phyloP scores from a whole-genome alignment of 2,888 invertebrate species.

The Ormyrus rosae region DNA sequence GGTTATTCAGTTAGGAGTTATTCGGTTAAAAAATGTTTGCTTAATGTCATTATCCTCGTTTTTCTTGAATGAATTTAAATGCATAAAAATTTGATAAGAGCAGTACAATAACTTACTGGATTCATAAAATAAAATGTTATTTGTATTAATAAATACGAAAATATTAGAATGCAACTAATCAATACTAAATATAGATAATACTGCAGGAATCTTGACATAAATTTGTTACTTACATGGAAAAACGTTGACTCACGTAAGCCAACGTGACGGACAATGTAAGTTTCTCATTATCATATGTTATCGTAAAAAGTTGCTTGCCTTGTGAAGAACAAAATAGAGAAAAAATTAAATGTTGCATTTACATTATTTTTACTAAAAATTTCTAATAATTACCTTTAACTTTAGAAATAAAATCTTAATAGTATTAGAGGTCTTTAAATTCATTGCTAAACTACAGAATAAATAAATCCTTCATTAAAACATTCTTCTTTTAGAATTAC shows the following conservation, averaged over 20 bases:
- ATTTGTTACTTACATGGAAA: slow-evolving; percentile 23
- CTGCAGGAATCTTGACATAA: slow-evolving; percentile 32
- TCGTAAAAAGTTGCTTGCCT: slow-evolving; percentile 28
- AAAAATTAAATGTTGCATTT: too few species aligned
- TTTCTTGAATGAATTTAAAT: slow-evolving; percentile 9
- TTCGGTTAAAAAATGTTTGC: slow-evolving; percentile 28
- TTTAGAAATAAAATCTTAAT: too few species aligned
- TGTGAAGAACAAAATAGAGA: neutral
- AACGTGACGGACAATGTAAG: slow-evolving; percentile 28
- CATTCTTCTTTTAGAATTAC: too few species aligned
- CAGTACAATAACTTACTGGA: too few species aligned
- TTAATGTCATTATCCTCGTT: slow-evolving; percentile 45
- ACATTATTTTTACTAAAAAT: too few species aligned
- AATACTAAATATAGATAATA: slow-evolving; percentile 6
- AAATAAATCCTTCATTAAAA: too few species aligned
- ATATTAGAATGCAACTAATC: neutral
- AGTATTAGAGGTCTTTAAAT: too few species aligned
- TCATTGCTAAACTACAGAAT: too few species aligned
- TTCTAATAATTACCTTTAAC: too few species aligned
- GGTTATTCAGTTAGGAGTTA: neutral
- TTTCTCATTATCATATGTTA: slow-evolving; percentile 26
- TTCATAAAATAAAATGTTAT: too few species aligned
- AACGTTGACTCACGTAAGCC: slow-evolving; percentile 22
- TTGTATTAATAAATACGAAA: too few species aligned
- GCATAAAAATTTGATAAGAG: neutral